phyloP scores from a whole-genome alignment of 2,888 invertebrate species.

The Drosophila bunnanda region DNA sequence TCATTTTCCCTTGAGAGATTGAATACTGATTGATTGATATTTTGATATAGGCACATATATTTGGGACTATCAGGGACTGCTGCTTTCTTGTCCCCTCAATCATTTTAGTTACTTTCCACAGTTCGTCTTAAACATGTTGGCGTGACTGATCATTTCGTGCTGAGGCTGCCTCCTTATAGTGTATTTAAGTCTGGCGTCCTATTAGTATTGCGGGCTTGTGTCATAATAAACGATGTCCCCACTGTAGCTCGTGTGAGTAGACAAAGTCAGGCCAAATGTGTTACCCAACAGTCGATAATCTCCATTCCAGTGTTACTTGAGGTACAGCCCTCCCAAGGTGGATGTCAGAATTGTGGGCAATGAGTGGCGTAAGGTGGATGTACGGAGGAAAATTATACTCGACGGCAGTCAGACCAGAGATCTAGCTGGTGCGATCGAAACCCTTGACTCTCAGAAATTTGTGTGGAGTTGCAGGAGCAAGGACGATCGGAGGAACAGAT shows the following conservation, averaged over 20 bases:
- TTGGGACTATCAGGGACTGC: no score
- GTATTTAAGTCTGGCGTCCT: not conserved
- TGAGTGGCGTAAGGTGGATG: constrained; percentile 12
- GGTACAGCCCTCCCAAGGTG: not conserved
- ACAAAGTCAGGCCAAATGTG: not conserved
- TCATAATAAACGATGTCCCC: not conserved
- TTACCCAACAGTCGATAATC: not conserved
- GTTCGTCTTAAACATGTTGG: constrained; percentile 9
- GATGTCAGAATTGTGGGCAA: constrained; percentile 27
- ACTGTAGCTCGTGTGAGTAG: constrained; percentile 47
- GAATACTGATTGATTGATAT: not conserved
- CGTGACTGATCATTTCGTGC: not conserved
- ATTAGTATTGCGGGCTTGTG: constrained; percentile 10
- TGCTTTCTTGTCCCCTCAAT: no score
- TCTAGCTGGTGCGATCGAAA: not conserved
- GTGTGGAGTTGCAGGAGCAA: constrained; percentile 24
- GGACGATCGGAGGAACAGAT: constrained; percentile 19
- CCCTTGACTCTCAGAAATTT: not conserved
- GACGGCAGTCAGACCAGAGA: constrained; percentile 19
- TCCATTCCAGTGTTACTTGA: constrained; percentile 39
- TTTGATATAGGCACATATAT: no score
- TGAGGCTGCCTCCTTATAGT: constrained; percentile 15
- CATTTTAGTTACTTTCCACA: not conserved
- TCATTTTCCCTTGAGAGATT: not conserved
- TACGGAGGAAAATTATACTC: not conserved